Percentiles rank a stretch among this genome's conserved stretches.
Evolutionary conservation across 2,797 vertebrate species (phyloP).

Genomic region (Meriones psammophilus): DNA sequence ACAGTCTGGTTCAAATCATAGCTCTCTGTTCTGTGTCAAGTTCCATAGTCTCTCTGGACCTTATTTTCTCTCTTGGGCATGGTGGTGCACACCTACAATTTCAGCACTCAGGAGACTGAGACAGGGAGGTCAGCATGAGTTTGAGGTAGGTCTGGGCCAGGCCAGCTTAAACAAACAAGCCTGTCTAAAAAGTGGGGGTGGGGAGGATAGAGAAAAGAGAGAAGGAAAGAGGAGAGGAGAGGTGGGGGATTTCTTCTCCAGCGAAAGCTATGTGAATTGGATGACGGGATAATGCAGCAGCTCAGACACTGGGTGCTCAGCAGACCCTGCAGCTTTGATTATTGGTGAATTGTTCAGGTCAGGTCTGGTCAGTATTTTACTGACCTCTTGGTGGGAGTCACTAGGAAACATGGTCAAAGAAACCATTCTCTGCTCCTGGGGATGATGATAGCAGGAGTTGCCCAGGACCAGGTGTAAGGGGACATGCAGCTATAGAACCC

Average conservation of each 20-base stretch:
- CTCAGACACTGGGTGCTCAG: neutral
- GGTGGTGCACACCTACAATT: neutral
- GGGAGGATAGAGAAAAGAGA: neutral
- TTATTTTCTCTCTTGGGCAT: neutral
- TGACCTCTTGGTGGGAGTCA: constrained; percentile 34
- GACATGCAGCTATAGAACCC: neutral
- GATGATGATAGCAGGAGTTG: neutral
- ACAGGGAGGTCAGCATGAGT: neutral
- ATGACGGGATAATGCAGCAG: neutral
- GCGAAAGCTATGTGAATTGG: neutral
- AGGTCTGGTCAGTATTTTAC: constrained; percentile 44
- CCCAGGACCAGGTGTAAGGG: neutral
- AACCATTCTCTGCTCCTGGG: neutral
- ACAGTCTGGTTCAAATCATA: neutral
- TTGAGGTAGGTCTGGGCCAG: neutral
- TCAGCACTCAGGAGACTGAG: neutral
- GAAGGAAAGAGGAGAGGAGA: neutral
- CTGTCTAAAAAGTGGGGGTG: neutral
- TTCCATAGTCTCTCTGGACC: constrained; percentile 16
- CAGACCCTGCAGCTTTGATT: neutral
- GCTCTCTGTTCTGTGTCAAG: neutral
- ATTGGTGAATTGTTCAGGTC: constrained; percentile 50
- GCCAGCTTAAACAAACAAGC: neutral
- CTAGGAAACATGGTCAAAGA: constrained; percentile 13
- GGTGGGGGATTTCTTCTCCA: neutral